These are phyloP conservation scores for Platerodrilus igneus DNA, from an alignment of 2,888 invertebrate species.

Conservation along the genomic window DNA sequence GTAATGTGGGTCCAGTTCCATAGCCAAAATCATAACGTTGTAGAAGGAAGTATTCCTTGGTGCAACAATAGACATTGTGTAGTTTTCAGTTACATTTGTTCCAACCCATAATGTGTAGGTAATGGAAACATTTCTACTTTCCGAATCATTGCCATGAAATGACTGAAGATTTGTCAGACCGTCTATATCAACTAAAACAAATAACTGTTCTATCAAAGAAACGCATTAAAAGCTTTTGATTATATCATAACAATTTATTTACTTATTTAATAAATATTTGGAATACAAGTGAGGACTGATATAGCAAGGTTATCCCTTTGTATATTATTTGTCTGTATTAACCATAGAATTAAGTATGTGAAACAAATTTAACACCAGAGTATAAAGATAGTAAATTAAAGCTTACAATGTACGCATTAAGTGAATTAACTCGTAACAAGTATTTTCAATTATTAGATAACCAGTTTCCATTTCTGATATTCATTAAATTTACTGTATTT, in stretches of 20 bases:
- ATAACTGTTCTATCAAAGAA: no score
- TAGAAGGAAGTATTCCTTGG: conserved; percentile 66
- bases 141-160: conserved; percentile 53
- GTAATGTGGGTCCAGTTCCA: conserved; percentile 67
- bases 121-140: conserved; percentile 67
- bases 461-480: no score
- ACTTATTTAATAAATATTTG: not conserved
- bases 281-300: not conserved
- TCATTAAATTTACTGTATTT: no score
- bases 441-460: no score
- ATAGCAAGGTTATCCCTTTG: not conserved
- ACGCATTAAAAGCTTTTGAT: conserved; percentile 9
- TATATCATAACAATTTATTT: not conserved
- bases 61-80: conserved; percentile 70
- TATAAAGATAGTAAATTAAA: no score
- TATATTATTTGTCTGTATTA: not conserved
- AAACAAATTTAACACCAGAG: no score
- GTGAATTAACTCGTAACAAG: no score
- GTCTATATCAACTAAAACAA: conserved; percentile 43
- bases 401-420: no score
- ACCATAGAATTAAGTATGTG: no score
- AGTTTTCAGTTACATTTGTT: conserved; percentile 76
- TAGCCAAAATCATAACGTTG: conserved; percentile 71
- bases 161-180: conserved; percentile 42
- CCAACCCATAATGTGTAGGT: conserved; percentile 88